phyloP scores from a whole-genome alignment of 2,113 vertebrate species.

The Notiomystis cincta region DNA sequence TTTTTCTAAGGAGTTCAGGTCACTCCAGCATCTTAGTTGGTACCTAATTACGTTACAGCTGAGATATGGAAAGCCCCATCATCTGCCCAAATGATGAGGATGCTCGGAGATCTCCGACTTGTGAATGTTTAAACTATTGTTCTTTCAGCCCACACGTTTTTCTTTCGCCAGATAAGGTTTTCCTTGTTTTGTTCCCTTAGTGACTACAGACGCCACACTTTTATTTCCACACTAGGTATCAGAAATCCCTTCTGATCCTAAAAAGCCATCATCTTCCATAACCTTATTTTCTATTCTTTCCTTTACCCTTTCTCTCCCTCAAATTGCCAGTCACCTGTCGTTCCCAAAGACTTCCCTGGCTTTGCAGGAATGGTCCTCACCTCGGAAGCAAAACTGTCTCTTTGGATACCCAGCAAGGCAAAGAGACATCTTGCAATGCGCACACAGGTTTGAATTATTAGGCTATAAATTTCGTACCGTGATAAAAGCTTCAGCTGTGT shows the following conservation, averaged over 20 bases:
- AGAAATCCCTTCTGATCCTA: neutral
- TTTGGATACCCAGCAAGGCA: neutral
- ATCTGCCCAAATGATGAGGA: neutral
- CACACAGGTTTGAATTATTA: slow-evolving; percentile 2
- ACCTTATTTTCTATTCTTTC: neutral
- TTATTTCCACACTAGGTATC: neutral
- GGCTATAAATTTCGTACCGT: slow-evolving; percentile 55
- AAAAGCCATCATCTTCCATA: neutral
- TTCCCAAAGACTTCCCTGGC: neutral
- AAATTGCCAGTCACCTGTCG: neutral
- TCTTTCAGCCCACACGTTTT: neutral
- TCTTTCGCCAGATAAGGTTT: neutral
- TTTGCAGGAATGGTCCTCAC: neutral
- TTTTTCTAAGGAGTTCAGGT: neutral
- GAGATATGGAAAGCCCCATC: neutral
- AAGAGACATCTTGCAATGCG: neutral
- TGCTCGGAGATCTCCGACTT: neutral
- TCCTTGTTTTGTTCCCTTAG: neutral
- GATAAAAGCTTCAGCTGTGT: slow-evolving; percentile 53
- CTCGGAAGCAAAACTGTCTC: neutral
- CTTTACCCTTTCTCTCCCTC: neutral
- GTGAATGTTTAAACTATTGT: neutral
- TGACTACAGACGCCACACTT: neutral
- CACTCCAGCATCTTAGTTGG: neutral
- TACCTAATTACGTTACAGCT: neutral